Evolutionary conservation across 2,888 invertebrate genomes (phyloP).

Genomic region (Bruchidius siliquastri): DNA sequence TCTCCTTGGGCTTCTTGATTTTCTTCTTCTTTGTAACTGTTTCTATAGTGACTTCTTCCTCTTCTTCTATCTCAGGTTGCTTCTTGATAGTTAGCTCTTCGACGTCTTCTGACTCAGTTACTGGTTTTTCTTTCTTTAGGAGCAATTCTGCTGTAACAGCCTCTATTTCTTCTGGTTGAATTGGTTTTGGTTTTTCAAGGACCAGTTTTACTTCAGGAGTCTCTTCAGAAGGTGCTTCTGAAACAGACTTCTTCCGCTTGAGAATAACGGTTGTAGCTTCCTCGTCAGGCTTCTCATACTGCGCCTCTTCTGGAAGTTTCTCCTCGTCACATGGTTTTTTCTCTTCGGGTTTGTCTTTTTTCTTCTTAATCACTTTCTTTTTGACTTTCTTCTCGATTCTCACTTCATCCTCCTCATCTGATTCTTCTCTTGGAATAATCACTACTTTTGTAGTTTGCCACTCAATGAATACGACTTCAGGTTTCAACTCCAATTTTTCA

Average conservation of each 20-base stretch:
- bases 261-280: constrained; percentile 10
- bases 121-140: neutral
- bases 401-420: constrained; percentile 16
- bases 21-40: neutral
- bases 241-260: constrained; percentile 14
- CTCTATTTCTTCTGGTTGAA: constrained; percentile 31
- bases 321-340: neutral
- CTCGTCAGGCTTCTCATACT: constrained; percentile 7
- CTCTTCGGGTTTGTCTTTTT: neutral
- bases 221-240: constrained; percentile 16
- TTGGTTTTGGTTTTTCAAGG: constrained; percentile 11
- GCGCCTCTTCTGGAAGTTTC: constrained; percentile 19
- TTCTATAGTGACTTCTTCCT: constrained; percentile 36
- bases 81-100: constrained; percentile 39
- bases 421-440: constrained; percentile 1
- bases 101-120: constrained; percentile 12
- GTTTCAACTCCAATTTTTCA: constrained; percentile 41
- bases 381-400: neutral
- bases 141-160: constrained; percentile 16
- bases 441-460: constrained; percentile 1
- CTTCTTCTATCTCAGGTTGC: constrained; percentile 13
- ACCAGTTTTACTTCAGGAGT: neutral
- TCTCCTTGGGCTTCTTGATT: neutral
- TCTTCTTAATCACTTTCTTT: neutral
- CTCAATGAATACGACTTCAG: constrained; percentile 31